Percentiles rank a stretch among this genome's conserved stretches.
These are phyloP conservation scores for Drosophila repletoides DNA, from an alignment of 1,140 invertebrate species.

Conservation along the genomic window DNA sequence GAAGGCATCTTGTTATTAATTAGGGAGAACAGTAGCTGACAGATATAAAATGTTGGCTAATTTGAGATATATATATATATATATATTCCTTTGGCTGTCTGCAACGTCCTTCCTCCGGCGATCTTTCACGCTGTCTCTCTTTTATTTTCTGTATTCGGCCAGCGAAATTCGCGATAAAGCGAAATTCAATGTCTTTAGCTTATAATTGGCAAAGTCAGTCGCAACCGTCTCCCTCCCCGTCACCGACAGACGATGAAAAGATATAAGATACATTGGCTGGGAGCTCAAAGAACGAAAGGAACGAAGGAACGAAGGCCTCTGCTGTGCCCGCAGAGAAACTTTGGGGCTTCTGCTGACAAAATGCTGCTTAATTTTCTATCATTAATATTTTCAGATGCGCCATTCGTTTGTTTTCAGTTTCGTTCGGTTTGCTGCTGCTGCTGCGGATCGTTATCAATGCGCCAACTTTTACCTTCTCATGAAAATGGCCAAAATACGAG, in stretches of 20 bases:
- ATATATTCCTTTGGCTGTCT: constrained; percentile 19
- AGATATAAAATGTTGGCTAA: constrained; percentile 82
- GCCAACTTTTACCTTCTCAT: constrained; percentile 27
- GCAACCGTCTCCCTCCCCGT: constrained; percentile 16
- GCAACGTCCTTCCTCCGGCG: constrained; percentile 7
- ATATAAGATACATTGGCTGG: constrained; percentile 47
- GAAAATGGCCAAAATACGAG: constrained; percentile 9
- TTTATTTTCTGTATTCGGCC: constrained; percentile 44
- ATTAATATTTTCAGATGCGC: constrained; percentile 68
- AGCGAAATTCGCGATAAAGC: constrained; percentile 70
- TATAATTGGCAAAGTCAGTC: constrained; percentile 71
- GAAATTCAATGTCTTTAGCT: constrained; percentile 78
- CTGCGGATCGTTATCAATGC: constrained; percentile 53
- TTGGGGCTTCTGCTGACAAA: constrained; percentile 45
- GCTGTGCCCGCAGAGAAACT: constrained; percentile 4
- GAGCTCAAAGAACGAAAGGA: no score
- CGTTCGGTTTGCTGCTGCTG: no score
- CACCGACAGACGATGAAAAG: constrained; percentile 30
- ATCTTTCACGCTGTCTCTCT: constrained; percentile 41
- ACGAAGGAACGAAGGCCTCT: neutral
- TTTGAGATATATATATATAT: constrained; percentile 68
- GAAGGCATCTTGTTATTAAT: constrained; percentile 82
- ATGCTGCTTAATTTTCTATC: constrained; percentile 65
- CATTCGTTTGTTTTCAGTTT: constrained; percentile 24
- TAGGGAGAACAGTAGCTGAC: constrained; percentile 82